Evolutionary conservation across 2,888 invertebrate species (phyloP).

Genomic region (Apoderus coryli): DNA sequence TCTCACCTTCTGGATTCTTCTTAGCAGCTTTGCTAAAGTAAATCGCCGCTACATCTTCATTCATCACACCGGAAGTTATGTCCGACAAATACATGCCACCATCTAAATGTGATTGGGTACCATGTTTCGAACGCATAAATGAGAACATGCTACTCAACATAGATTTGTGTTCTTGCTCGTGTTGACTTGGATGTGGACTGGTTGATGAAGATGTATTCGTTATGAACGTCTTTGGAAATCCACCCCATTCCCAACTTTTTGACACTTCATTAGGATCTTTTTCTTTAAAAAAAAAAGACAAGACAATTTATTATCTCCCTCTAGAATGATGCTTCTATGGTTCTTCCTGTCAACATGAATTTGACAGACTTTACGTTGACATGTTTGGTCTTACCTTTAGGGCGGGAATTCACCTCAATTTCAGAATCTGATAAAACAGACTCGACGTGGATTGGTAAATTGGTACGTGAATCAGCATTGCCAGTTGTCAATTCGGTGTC

Average conservation of each 20-base stretch:
- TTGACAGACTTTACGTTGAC: conserved; percentile 2
- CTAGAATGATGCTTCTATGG: no score
- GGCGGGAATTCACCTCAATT: conserved; percentile 52
- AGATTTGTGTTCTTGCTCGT: conserved; percentile 37
- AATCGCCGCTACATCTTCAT: conserved; percentile 81
- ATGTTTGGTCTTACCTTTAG: conserved; percentile 28
- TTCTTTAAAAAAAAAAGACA: conserved; percentile 10
- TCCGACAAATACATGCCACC: conserved; percentile 82
- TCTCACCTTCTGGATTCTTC: conserved; percentile 23
- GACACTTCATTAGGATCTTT: conserved; percentile 25
- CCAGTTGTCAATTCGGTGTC: conserved; percentile 75
- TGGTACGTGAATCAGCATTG: conserved; percentile 45
- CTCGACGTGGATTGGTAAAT: conserved; percentile 53
- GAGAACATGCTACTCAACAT: conserved; percentile 86
- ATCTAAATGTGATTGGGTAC: conserved; percentile 35
- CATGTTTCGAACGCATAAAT: conserved; percentile 65
- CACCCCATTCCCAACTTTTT: conserved; percentile 85
- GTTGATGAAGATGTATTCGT: conserved; percentile 24
- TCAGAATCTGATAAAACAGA: conserved; percentile 80
- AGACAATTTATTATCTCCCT: no score
- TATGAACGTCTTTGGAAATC: conserved; percentile 47
- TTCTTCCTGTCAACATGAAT: no score
- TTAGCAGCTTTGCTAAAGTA: conserved; percentile 61
- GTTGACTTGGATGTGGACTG: conserved; percentile 20
- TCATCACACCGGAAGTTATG: conserved; percentile 73